phyloP scores from a whole-genome alignment of 1,140 invertebrate genomes.

The Bactericera cockerelli region DNA sequence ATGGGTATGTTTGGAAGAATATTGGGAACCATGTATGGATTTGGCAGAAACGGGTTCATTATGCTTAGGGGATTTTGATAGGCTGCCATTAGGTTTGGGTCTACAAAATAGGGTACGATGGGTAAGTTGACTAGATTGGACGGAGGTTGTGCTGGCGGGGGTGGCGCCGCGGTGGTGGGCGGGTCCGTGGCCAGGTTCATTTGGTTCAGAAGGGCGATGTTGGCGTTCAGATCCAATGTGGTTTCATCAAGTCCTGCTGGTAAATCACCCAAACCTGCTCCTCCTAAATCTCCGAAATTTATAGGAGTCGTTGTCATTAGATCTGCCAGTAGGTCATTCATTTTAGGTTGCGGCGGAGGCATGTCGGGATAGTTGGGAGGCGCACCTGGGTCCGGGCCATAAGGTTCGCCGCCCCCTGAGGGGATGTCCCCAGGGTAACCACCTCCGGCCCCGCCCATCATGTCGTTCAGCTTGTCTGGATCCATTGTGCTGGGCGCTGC shows the following conservation, averaged over 20 bases:
- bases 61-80: background rate
- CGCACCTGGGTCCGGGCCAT: background rate
- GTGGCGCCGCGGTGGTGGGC: background rate
- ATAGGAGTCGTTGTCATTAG: background rate
- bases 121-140: background rate
- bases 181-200: background rate
- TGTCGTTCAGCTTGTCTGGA: background rate
- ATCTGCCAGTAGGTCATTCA: background rate
- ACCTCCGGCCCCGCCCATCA: background rate
- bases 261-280: too few species aligned
- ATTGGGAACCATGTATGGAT: conserved; percentile 2
- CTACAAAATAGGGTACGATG: background rate
- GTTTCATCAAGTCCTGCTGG: background rate
- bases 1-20: background rate
- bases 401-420: too few species aligned
- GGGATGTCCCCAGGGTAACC: background rate
- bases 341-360: background rate
- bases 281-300: background rate
- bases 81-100: background rate
- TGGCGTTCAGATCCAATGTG: background rate
- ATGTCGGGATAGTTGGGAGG: conserved; percentile 1
- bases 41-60: background rate
- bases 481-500: background rate
- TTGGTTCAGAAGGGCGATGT: background rate
- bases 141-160: background rate